Base-by-base conservation (phyloP, 2,113 vertebrate species). In the Rhynchomys soricoides region DNA sequence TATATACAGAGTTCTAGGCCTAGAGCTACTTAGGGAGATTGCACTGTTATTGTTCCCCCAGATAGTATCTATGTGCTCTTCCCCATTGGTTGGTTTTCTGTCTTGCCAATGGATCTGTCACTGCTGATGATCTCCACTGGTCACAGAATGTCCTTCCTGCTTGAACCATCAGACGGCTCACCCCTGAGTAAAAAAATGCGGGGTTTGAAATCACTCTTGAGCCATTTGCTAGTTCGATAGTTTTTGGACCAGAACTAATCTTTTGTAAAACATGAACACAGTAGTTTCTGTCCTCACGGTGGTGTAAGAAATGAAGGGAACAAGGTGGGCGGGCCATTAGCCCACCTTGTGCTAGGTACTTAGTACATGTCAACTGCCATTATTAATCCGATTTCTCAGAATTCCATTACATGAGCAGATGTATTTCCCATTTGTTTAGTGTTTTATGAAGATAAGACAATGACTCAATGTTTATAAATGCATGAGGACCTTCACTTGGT, bases 381-480 rank as follows among this genome's bases (percentile, higher is more conserved):
- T 92, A 83, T 50, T 74, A 88, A 73, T 40, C 48, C 70, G 64
- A 3, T 81, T 96, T 92, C 64, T 95, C 37, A 83, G 62, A 71
- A 12, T 90, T 89, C 93, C 91, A 45, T 95, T 4, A 91, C 81
- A 43, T 89, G 24, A 95, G 45, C 6, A 83, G 55, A 62, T 40
- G 71, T 43, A 64, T 90, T 89, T 93, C 19, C 21, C 57, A 21
- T 83, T 73, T 93, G 8, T 73, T 79, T 21, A 71, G 8, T 75
- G n/a, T 59, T 78, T 90, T 83, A n/a, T 96, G 45, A 71, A 86
- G 34, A 75, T 10, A 29, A 71, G 43, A 19, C 37, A 83, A 34
- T 86, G 34, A 37, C 22, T 83, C 16, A 34, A 77, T 48, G 9
- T 73, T 85, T 95, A 7, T 86, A 93, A 87, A 17, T 94, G 50